phyloP scores from a whole-genome alignment of 1,140 invertebrate species.

The Drosophila leontia region DNA sequence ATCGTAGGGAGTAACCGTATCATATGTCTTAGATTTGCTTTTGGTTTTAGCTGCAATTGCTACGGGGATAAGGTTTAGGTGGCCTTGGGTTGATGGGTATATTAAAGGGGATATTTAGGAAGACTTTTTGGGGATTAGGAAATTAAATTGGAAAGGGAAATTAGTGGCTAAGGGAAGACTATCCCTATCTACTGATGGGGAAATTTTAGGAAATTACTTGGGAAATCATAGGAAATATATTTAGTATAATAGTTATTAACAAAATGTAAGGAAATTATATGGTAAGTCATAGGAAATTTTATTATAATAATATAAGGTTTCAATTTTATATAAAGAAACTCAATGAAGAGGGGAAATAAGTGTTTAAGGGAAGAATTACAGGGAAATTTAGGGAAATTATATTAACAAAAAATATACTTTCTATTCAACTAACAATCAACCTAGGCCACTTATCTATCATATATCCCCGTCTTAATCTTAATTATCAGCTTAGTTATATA shows the following conservation, averaged over 20 bases:
- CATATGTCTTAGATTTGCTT: slow-evolving; percentile 54
- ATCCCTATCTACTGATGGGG: too few species aligned
- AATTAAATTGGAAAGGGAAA: too few species aligned
- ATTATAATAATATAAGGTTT: too few species aligned
- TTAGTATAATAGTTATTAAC: too few species aligned
- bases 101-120: background rate
- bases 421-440: background rate
- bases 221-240: background rate
- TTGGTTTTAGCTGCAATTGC: slow-evolving; percentile 29
- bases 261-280: too few species aligned
- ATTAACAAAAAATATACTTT: background rate
- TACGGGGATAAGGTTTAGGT: background rate
- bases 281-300: too few species aligned
- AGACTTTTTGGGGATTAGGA: slow-evolving; percentile 8
- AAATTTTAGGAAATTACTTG: background rate
- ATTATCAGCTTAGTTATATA: slow-evolving; percentile 46
- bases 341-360: background rate
- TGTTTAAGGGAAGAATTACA: background rate
- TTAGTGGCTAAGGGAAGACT: slow-evolving; percentile 6
- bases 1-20: slow-evolving; percentile 36
- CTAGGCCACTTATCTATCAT: slow-evolving; percentile 10
- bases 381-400: background rate
- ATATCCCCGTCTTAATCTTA: slow-evolving; percentile 10
- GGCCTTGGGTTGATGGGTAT: background rate
- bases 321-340: too few species aligned